phyloP scores from a whole-genome alignment of 2,113 vertebrate genomes.

The Thomomys bottae region DNA sequence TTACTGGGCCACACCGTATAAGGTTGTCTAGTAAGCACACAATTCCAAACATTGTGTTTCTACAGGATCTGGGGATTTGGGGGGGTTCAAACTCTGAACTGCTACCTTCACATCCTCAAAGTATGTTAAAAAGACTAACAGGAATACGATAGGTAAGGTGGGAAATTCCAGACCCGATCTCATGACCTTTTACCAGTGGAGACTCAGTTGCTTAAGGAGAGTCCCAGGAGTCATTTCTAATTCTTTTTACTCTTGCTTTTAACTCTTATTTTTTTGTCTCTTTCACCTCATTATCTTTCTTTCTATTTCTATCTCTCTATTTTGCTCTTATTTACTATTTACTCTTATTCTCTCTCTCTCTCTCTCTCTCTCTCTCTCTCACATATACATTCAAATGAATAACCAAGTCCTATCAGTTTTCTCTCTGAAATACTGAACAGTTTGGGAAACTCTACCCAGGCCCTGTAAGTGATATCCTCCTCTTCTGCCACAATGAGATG shows the following conservation, averaged over 20 bases:
- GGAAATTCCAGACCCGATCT: not conserved
- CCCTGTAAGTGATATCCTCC: not conserved
- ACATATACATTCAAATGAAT: not conserved
- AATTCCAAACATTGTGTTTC: not conserved
- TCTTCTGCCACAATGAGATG: accelerated
- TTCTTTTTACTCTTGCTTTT: not conserved
- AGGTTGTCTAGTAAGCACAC: constrained; percentile 13
- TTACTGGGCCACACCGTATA: not conserved
- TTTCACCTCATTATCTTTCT: no score
- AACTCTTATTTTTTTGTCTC: no score
- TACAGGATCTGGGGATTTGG: not conserved
- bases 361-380: not conserved
- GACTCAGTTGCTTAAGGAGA: not conserved
- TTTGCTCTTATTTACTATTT: no score
- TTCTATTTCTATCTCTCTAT: no score
- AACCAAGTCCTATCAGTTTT: not conserved
- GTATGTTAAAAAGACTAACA: constrained; percentile 1
- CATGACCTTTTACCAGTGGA: no score
- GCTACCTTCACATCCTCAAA: constrained; percentile 38
- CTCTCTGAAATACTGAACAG: not conserved
- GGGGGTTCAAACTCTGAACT: not conserved
- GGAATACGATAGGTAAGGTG: not conserved
- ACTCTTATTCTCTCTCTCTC: no score
- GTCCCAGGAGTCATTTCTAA: not conserved
- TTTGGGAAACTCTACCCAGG: not conserved